Base-by-base conservation (phyloP, 1,140 invertebrate genomes). In the Sinonovacula constricta region DNA sequence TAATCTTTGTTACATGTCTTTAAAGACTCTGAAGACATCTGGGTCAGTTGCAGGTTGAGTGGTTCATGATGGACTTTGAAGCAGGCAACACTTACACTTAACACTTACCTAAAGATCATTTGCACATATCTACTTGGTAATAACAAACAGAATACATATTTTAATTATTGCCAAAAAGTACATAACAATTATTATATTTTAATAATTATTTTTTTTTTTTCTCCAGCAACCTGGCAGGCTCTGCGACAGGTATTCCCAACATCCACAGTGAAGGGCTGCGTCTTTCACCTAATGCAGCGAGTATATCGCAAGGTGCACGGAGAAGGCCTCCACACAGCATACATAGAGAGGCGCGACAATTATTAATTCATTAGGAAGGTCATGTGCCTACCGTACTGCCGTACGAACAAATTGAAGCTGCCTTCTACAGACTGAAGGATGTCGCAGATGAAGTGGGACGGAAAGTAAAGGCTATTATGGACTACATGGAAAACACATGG, bases 221-320 rank as follows among this genome's bases (percentile, higher is more conserved):
- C 51, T 18, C 45, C 62, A 65, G 62, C 31, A 7, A 34, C 39
- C 1, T 72, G 59, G 69, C 69, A 60, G 26, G 69, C 36, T 0
- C 60, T 72, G n/a, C 14, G n/a, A n/a, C n/a, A 72, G 4, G 69
- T 72, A 5, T 72, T 62, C 39, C 34, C 69, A 0, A n/a, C 28
- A 1, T 70, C 30, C 12, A 30, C 28, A 3, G 4, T 70, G 31
- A 70, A 57, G 24, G 68, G 68, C 24, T 70, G 68, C 49, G 51
- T n/a, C n/a, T n/a, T n/a, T n/a, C n/a, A n/a, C n/a, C n/a, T n/a
- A n/a, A n/a, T n/a, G n/a, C n/a, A n/a, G 24, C 1, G 34, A 7
- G 4, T 72, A 2, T 72, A 60, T 26, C 30, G 56, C 36, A 72
- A 72, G 36, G 53, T 60, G 2, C 56, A 49, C n/a, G n/a, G n/a